A percentile compares a stretch with the other conserved stretches of the same genome.
phyloP scores from a whole-genome alignment of 2,888 invertebrate genomes.

The Eupithecia subumbrata region DNA sequence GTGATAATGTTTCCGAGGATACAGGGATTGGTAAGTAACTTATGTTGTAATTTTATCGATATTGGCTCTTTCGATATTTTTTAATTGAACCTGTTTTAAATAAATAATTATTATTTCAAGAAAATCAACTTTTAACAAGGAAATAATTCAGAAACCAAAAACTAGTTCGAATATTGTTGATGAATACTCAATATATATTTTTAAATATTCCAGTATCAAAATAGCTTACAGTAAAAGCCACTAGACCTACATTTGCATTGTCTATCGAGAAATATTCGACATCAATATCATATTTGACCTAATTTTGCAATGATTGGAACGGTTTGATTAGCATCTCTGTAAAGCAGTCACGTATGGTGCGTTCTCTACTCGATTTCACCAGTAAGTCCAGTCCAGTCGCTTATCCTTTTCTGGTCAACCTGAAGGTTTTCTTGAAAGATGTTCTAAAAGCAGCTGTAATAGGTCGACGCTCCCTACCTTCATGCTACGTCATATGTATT shows the following conservation, averaged over 20 bases:
- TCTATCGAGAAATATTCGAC: constrained; percentile 13
- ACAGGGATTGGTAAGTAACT: constrained; percentile 75
- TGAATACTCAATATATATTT: not conserved
- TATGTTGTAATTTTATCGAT: constrained; percentile 11
- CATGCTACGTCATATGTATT: not conserved
- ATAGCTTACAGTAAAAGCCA: not conserved
- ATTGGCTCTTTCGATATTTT: not conserved
- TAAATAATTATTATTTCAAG: not conserved
- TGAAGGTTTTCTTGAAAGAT: not conserved
- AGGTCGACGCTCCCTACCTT: not conserved
- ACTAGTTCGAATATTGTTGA: not conserved
- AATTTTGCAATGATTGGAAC: constrained; percentile 42
- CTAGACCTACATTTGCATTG: constrained; percentile 10
- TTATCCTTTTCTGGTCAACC: not conserved
- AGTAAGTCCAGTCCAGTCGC: not conserved
- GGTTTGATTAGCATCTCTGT: constrained; percentile 38
- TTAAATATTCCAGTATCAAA: not conserved
- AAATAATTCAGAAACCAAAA: not conserved
- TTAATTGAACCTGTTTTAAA: not conserved
- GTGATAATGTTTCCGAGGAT: constrained; percentile 79
- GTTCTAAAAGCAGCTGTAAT: not conserved
- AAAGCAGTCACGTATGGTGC: constrained; percentile 43
- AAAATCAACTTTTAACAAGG: not conserved
- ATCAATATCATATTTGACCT: constrained; percentile 38
- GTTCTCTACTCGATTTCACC: constrained; percentile 48